Conservation (phyloP, 2,888 invertebrate genomes). For the Palloptera scutellata region DNA sequence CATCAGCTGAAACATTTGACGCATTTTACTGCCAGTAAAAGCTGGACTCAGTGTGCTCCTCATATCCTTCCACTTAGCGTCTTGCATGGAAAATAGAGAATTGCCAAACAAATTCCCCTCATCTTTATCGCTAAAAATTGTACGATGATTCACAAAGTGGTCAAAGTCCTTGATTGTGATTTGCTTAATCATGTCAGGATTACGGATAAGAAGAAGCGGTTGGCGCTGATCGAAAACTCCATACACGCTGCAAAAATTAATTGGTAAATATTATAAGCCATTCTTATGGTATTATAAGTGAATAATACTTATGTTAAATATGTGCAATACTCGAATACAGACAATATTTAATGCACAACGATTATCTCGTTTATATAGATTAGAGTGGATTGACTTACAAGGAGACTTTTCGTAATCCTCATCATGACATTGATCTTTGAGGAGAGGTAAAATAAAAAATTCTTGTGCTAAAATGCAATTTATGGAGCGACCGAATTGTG, state of each 20-base stretch:
- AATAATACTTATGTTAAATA: too few relatives aligned
- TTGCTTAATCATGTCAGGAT: constrained; percentile 67
- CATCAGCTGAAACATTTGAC: constrained; percentile 63
- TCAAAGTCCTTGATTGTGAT: constrained; percentile 70
- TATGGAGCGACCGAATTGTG: too few relatives aligned
- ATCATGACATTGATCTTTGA: too few relatives aligned
- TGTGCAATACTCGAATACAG: too few relatives aligned
- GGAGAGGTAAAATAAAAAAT: too few relatives aligned
- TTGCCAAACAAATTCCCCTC: constrained; percentile 64
- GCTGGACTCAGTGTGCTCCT: constrained; percentile 64
- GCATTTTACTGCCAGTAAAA: constrained; percentile 66
- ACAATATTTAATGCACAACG: too few relatives aligned
- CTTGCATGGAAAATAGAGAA: constrained; percentile 65
- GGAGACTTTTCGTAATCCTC: too few relatives aligned
- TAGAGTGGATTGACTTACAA: too few relatives aligned
- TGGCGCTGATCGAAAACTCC: constrained; percentile 65
- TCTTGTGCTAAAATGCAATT: too few relatives aligned
- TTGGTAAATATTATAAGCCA: neutral
- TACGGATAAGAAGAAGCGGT: constrained; percentile 65
- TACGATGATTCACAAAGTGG: constrained; percentile 66
- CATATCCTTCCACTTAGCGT: constrained; percentile 64
- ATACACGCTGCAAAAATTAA: constrained; percentile 59
- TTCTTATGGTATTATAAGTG: too few relatives aligned
- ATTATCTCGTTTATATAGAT: too few relatives aligned
- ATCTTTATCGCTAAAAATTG: constrained; percentile 53